phyloP scores from a whole-genome alignment of 2,888 invertebrate species.

The Phoenoteleia sp. region DNA sequence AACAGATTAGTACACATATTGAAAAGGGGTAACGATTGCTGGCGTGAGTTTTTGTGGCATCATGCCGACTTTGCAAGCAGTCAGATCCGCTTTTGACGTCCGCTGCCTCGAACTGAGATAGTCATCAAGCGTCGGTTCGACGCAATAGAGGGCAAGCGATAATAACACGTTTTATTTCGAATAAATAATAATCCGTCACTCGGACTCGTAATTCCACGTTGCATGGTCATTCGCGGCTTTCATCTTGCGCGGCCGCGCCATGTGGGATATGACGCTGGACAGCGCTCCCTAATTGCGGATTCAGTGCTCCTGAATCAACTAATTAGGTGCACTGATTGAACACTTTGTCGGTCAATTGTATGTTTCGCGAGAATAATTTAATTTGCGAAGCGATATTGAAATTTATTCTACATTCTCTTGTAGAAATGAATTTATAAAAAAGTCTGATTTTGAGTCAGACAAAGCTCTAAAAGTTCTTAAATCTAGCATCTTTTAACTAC shows the following conservation, averaged over 20 bases:
- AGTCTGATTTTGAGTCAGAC: too few relatives aligned
- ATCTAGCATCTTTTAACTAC: too few relatives aligned
- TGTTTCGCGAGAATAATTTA: constrained; percentile 13
- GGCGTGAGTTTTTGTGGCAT: constrained; percentile 1
- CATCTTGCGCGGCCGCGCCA: constrained; percentile 67
- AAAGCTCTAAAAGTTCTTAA: too few relatives aligned
- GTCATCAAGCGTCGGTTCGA: constrained; percentile 54
- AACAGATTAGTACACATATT: constrained; percentile 9
- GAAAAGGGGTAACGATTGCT: not conserved
- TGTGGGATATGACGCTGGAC: constrained; percentile 75
- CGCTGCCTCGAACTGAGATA: constrained; percentile 48
- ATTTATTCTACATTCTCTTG: not conserved
- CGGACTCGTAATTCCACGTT: constrained; percentile 76
- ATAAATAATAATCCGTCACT: constrained; percentile 71
- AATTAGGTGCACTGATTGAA: constrained; percentile 78
- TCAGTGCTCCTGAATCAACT: constrained; percentile 84
- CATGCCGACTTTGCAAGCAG: constrained; percentile 23
- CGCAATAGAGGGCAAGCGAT: constrained; percentile 53
- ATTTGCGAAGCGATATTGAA: constrained; percentile 16
- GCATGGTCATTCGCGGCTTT: constrained; percentile 70
- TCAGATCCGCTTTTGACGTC: constrained; percentile 32
- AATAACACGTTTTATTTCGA: constrained; percentile 74
- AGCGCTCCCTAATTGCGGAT: constrained; percentile 83
- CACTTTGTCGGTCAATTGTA: constrained; percentile 32
- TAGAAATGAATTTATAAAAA: too few relatives aligned